Evolutionary conservation across 2,888 invertebrate genomes (phyloP).

Genomic region (Eumerus sabulonum): DNA sequence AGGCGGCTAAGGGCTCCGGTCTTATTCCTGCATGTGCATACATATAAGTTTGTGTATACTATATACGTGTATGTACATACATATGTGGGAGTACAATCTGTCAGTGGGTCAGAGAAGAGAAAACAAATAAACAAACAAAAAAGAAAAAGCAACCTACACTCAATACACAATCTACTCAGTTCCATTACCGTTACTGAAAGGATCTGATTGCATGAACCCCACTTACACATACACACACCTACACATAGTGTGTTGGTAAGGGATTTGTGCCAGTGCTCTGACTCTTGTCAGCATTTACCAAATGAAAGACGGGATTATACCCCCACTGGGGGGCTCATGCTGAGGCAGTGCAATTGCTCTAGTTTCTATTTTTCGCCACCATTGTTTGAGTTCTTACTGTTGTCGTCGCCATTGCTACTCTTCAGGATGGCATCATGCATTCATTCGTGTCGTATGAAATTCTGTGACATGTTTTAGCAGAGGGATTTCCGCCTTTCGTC

Average conservation of each 20-base stretch:
- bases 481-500: slow-evolving; percentile 65
- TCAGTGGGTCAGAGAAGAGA: slow-evolving; percentile 35
- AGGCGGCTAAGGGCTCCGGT: slow-evolving; percentile 30
- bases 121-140: no score
- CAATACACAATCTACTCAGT: slow-evolving; percentile 1
- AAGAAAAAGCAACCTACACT: no score
- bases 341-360: slow-evolving; percentile 63
- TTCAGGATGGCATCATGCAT: slow-evolving; percentile 59
- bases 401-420: slow-evolving; percentile 22
- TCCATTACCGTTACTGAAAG: slow-evolving; percentile 46
- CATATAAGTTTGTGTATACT: neutral
- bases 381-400: slow-evolving; percentile 50
- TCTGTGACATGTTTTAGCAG: slow-evolving; percentile 62
- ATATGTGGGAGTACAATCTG: slow-evolving; percentile 26
- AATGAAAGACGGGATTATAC: slow-evolving; percentile 66
- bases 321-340: slow-evolving; percentile 44
- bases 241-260: no score
- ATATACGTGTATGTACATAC: neutral
- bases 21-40: neutral
- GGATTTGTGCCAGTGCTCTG: slow-evolving; percentile 67
- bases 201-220: slow-evolving; percentile 58
- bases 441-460: slow-evolving; percentile 65
- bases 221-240: slow-evolving; percentile 11
- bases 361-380: slow-evolving; percentile 61
- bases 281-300: slow-evolving; percentile 68